Evolutionary conservation across 2,797 vertebrate genomes (phyloP).

Genomic region (Austrolebias charrua): DNA sequence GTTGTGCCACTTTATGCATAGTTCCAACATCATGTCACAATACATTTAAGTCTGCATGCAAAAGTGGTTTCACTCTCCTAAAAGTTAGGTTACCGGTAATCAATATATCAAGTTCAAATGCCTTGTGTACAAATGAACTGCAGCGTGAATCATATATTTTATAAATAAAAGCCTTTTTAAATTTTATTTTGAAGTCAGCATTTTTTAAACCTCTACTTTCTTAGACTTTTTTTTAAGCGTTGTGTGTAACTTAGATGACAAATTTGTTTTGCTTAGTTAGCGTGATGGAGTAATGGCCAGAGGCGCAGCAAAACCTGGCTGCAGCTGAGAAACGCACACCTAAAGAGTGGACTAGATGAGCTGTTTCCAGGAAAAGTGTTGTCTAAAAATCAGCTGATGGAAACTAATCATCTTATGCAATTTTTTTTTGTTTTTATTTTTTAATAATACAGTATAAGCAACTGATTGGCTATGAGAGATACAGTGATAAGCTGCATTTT

Average conservation of each 20-base stretch:
- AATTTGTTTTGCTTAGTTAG: neutral
- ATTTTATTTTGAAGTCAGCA: too few species aligned
- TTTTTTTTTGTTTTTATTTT: neutral
- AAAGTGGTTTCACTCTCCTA: conserved; percentile 17
- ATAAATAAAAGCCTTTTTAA: too few species aligned
- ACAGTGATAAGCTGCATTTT: neutral
- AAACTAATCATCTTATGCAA: neutral
- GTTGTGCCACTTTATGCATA: too few species aligned
- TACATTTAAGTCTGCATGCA: neutral
- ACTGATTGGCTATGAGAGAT: neutral
- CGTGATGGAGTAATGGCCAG: neutral
- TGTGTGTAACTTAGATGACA: neutral
- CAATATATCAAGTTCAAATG: conserved; percentile 1
- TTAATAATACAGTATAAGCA: too few species aligned
- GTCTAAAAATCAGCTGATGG: neutral
- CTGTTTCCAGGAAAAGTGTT: neutral
- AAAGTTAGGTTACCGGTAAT: conserved; percentile 16
- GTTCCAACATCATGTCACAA: too few species aligned
- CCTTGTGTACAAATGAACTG: neutral
- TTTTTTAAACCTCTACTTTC: too few species aligned
- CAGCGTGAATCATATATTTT: neutral
- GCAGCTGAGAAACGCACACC: neutral
- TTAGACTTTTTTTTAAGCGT: neutral
- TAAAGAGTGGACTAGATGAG: neutral
- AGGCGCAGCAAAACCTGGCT: neutral